Evolutionary conservation across 2,888 invertebrate species (phyloP), one percentile per base, ranked within the genome.

Genomic region (Acleris cristana): DNA sequence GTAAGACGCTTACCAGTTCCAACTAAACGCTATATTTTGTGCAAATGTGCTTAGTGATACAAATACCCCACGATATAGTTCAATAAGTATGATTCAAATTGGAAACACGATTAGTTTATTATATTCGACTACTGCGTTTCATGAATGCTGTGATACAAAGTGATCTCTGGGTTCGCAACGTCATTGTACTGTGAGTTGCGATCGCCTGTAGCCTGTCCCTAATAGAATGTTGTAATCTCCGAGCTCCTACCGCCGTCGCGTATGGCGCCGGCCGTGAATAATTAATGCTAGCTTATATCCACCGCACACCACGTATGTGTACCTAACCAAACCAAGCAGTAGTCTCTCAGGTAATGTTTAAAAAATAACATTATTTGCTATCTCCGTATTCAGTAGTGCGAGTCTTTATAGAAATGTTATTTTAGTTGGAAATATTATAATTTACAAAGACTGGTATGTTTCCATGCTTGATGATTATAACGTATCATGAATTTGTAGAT

Each of bases 111-210:
- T 57, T 63, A 62, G 62, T 60, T 65, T 49, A 58, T 60, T 63
- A 53, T 66, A 56, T 55, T 66, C 49, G 67, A 58, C 67, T 58
- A 67, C 63, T 67, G 67, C 67, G 57, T 63, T 58, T 67, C 63
- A 58, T 58, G 71, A 66, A 73, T 72, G 73, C 76, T 78, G 78
- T 78, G 76, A 79, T 77, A 75, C 72, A 73, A 64, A 70, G 74
- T 75, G 80, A 79, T 80, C 80, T 80, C 80, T 74, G 69, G 69
- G 60, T 68, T 75, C 72, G 74, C 71, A 68, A 58, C 70, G 65
- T 71, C 55, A 56, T 44, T 64, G 44, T 56, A 45, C 64, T 63
- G 59, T 30, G 44, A 62, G 52, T 53, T 53, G 51, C 66, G 65
- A 61, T 66, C 61, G 48, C 60, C 55, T 40, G 45, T 66, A 62